A percentile compares a stretch with the other conserved stretches of the same genome.
Conservation (phyloP, 2,797 vertebrate species). For the Liasis olivaceus region DNA sequence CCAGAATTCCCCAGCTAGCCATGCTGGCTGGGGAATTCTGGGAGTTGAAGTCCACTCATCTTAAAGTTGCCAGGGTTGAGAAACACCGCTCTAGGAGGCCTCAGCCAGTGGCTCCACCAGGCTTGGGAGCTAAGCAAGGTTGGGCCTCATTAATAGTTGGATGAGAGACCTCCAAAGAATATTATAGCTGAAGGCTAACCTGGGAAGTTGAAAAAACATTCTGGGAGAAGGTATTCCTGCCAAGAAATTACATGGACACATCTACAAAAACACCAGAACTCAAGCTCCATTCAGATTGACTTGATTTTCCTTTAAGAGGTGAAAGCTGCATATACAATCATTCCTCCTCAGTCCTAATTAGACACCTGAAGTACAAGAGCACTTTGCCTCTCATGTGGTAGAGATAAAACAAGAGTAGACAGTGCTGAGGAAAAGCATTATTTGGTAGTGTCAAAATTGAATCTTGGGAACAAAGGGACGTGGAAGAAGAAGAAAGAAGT, state of each 20-base stretch:
- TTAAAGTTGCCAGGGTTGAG: too few relatives aligned
- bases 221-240: not conserved
- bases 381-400: not conserved
- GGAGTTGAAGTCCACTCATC: too few relatives aligned
- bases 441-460: not conserved
- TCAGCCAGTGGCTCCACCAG: not conserved
- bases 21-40: too few relatives aligned
- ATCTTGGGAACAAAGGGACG: not conserved
- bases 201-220: not conserved
- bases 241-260: not conserved
- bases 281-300: not conserved
- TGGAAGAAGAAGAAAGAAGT: not conserved
- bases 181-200: not conserved
- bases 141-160: not conserved
- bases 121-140: not conserved
- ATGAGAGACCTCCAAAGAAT: not conserved
- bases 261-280: not conserved
- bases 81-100: not conserved
- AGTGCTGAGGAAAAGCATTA: not conserved
- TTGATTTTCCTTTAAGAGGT: not conserved
- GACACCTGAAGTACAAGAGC: not conserved
- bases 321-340: not conserved
- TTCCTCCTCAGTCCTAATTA: not conserved
- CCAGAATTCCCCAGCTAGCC: too few relatives aligned
- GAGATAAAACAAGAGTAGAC: not conserved